Conservation (phyloP, 2,888 invertebrate genomes). For the Cotesia congregata region DNA sequence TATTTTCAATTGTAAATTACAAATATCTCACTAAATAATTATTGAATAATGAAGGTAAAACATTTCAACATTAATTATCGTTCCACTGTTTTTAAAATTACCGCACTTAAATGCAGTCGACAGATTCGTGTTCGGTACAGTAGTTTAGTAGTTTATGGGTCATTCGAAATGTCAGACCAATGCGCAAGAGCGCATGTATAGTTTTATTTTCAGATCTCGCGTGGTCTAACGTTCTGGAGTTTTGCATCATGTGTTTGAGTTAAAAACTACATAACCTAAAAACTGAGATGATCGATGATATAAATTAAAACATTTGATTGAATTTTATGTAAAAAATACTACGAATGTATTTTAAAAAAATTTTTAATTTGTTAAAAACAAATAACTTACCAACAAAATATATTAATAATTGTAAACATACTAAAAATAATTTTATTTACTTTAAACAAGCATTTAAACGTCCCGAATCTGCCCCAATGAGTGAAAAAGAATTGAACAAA, state of each 20-base stretch:
- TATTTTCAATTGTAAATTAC: no score
- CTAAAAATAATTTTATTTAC: neutral
- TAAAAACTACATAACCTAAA: neutral
- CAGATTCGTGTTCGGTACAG: no score
- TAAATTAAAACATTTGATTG: neutral
- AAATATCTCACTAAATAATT: no score
- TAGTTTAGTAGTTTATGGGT: no score
- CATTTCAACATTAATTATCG: no score
- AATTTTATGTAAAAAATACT: neutral
- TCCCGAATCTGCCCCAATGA: neutral
- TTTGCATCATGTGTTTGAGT: neutral
- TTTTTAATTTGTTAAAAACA: neutral
- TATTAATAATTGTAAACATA: neutral
- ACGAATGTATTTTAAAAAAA: conserved; percentile 23
- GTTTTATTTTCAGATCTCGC: no score
- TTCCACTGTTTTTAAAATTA: no score
- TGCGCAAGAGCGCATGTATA: no score
- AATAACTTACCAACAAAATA: neutral
- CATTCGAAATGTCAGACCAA: no score
- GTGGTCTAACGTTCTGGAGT: no score
- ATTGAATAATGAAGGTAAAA: no score
- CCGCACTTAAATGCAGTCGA: no score
- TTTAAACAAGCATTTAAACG: neutral
- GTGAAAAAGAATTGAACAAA: neutral
- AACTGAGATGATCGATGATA: neutral